Evolutionary conservation across 2,797 vertebrate species (phyloP), one percentile per base, ranked within the genome.

Genomic region (Enteromius treurensis): DNA sequence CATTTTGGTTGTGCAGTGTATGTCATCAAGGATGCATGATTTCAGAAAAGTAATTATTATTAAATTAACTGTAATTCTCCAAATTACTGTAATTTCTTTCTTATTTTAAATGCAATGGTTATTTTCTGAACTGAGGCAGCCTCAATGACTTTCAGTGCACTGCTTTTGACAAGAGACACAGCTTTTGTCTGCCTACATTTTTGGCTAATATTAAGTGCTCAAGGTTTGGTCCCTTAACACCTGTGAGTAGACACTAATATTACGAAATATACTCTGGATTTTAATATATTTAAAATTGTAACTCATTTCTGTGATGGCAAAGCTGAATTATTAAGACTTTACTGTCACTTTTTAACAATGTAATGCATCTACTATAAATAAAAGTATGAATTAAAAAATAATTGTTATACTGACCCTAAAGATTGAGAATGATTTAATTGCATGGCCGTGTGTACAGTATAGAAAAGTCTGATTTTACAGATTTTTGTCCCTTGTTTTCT

Each of bases 401-500:
- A n/a, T n/a, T n/a, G n/a, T 14, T 2, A 15, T 29, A 15, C 58
- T 26, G 58, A 14, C 23, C n/a, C 58, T 62, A 6, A 14, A 62
- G 7, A 2, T 3, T 60, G 26, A 45, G 58, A 60, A 26, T 60
- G 58, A 26, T 21, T 4, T 78, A 5, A 62, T 45, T 70, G 42
- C 45, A 15, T 64, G 65, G 67, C 58, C 51, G 40, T 75, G 10
- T 65, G 29, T 47, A 45, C 42, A 11, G 42, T 45, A 58, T 29
- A 17, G 55, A 74, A 87, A 37, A 42, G 37, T 45, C 14, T 0
- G 40, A 69, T 75, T 78, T 40, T 60, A 42, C 45, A 34, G 47
- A 81, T 62, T 84, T 19, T 65, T 81, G 42, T 45, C 49, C 14
- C 13, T 14, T 53, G 49, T 53, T 53, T 79, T 79, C 53, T 45